A percentile compares a stretch with the other conserved stretches of the same genome.
Evolutionary conservation across 1,140 invertebrate species (phyloP).

Genomic region (Plutomurus gul): DNA sequence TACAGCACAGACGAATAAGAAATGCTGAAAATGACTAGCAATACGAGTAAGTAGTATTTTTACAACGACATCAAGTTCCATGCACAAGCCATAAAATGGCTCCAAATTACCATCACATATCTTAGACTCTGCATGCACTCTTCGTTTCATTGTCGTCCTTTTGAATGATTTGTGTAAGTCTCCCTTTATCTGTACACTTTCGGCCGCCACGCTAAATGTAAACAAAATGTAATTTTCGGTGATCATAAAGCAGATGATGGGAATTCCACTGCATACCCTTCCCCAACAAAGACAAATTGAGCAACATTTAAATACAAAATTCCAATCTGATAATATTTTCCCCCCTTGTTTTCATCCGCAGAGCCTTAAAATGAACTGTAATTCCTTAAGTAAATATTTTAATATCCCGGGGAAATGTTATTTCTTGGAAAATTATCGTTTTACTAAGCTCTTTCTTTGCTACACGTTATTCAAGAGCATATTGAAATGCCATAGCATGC

Average conservation of each 20-base stretch:
- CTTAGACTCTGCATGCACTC: not conserved
- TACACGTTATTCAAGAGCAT: too few relatives aligned
- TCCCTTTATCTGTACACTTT: not conserved
- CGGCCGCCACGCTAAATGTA: not conserved
- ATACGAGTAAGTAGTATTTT: not conserved
- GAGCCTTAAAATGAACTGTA: too few relatives aligned
- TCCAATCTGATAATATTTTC: too few relatives aligned
- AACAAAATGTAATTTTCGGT: slow-evolving; percentile 6
- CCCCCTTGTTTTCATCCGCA: too few relatives aligned
- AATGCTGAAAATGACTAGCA: not conserved
- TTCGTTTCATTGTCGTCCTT: not conserved
- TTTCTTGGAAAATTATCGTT: too few relatives aligned
- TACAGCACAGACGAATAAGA: not conserved
- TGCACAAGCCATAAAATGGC: slow-evolving; percentile 11
- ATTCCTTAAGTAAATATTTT: too few relatives aligned
- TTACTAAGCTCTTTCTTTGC: too few relatives aligned
- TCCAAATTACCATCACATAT: not conserved
- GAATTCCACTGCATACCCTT: too few relatives aligned
- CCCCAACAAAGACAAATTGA: too few relatives aligned
- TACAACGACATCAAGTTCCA: slow-evolving; percentile 3
- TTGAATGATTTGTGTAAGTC: slow-evolving; percentile 1
- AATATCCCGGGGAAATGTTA: too few relatives aligned
- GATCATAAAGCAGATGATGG: not conserved
- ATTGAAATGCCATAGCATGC: not conserved
- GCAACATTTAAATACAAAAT: too few relatives aligned